These are phyloP conservation scores for Lepidochitona cinerea DNA, from an alignment of 2,888 invertebrate genomes.

Conservation along the genomic window DNA sequence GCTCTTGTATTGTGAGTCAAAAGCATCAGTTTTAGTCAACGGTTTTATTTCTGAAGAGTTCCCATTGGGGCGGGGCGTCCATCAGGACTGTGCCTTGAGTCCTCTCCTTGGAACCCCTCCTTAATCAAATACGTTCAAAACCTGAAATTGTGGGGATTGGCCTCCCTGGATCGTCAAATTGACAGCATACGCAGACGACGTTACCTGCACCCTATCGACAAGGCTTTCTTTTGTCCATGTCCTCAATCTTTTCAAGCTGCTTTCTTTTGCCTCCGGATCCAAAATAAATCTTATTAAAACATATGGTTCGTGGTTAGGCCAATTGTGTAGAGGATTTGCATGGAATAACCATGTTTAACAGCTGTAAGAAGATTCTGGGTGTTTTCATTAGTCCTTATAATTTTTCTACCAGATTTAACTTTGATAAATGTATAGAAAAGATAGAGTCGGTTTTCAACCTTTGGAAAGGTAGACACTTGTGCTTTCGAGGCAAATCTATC, in stretches of 20 bases:
- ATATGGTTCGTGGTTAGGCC: constrained; percentile 29
- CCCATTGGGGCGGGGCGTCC: not conserved
- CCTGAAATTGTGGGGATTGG: constrained; percentile 19
- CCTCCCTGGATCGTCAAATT: constrained; percentile 19
- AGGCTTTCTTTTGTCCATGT: not conserved
- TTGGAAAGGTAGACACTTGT: not conserved
- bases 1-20: constrained; percentile 27
- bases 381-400: not conserved
- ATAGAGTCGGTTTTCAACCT: not conserved
- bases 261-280: constrained; percentile 20
- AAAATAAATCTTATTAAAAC: constrained; percentile 31
- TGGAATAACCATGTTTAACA: constrained; percentile 17
- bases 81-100: not conserved
- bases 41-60: not conserved
- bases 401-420: not conserved
- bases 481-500: not conserved
- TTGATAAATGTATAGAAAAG: too few relatives aligned
- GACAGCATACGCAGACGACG: constrained; percentile 18
- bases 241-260: constrained; percentile 9
- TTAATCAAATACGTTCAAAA: not conserved
- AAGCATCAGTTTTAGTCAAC: not conserved
- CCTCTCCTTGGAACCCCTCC: not conserved
- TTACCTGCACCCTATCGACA: constrained; percentile 1
- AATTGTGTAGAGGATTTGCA: constrained; percentile 28
- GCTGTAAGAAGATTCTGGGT: not conserved